Conservation (phyloP, 2,797 vertebrate genomes). For the Pseudomugil gertrudae region DNA sequence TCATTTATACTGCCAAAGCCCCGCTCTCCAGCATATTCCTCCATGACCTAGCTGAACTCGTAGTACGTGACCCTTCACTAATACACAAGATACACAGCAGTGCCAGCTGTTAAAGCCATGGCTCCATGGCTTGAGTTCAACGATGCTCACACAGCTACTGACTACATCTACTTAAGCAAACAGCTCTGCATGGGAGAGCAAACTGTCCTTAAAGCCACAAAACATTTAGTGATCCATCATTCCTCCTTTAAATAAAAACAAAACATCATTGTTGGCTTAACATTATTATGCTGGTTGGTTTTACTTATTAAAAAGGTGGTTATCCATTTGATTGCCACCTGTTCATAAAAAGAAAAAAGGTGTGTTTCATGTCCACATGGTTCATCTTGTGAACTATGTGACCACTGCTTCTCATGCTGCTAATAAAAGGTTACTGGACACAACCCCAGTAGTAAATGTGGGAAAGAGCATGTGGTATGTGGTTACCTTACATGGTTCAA, state of each 20-base stretch:
- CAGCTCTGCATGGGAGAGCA: constrained; percentile 10
- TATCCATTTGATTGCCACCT: background rate
- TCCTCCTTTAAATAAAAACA: background rate
- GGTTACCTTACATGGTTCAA: constrained; percentile 27
- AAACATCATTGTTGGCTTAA: background rate
- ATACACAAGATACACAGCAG: constrained; percentile 36
- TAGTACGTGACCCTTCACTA: constrained; percentile 47
- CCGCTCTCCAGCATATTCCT: background rate
- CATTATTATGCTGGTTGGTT: no score
- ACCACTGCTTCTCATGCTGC: background rate
- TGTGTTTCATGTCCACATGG: background rate
- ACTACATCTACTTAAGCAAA: constrained; percentile 35
- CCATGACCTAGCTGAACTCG: background rate
- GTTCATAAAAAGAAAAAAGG: background rate
- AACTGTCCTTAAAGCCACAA: background rate
- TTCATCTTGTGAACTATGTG: background rate
- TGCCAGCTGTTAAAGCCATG: constrained; percentile 49
- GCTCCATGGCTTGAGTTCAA: constrained; percentile 16
- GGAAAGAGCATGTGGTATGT: constrained; percentile 14
- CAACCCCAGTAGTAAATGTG: constrained; percentile 7
- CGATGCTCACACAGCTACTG: constrained; percentile 8
- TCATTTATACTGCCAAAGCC: background rate
- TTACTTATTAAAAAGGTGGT: background rate
- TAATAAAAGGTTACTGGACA: constrained; percentile 12
- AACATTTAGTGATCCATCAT: background rate